phyloP scores from a whole-genome alignment of 1,140 invertebrate genomes.

The Neocloeon triangulifer region DNA sequence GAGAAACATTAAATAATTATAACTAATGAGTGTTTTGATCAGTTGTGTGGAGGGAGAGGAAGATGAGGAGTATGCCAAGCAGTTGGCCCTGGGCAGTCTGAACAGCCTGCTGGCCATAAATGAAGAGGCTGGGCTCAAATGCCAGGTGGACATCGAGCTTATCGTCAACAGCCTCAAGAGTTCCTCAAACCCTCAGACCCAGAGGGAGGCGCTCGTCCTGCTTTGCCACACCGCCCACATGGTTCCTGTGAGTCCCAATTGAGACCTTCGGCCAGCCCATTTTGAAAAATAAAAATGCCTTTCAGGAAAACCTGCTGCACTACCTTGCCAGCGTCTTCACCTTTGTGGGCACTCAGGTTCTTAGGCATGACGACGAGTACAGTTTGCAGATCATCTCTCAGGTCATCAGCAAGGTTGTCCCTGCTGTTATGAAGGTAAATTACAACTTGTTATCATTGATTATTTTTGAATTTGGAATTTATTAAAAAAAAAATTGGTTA shows the following conservation, averaged over 20 bases:
- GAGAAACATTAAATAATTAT: neutral
- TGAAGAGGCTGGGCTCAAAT: conserved; percentile 22
- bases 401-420: conserved; percentile 75
- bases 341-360: conserved; percentile 76
- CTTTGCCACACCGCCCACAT: conserved; percentile 50
- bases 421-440: conserved; percentile 44
- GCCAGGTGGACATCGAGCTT: conserved; percentile 50
- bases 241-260: conserved; percentile 26
- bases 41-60: neutral
- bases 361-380: conserved; percentile 80
- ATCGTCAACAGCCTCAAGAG: conserved; percentile 71
- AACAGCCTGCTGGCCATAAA: conserved; percentile 4
- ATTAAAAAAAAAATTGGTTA: no score
- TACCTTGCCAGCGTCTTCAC: conserved; percentile 90
- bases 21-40: conserved; percentile 1
- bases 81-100: neutral
- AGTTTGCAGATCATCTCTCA: conserved; percentile 81
- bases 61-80: conserved; percentile 16
- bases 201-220: conserved; percentile 69
- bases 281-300: conserved; percentile 3
- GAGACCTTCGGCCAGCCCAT: neutral
- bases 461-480: no score
- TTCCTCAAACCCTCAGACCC: conserved; percentile 81
- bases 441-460: no score
- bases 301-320: conserved; percentile 54